These are phyloP conservation scores for Leptopilina drosophilae DNA, from an alignment of 2,888 invertebrate species.

Conservation along the genomic window DNA sequence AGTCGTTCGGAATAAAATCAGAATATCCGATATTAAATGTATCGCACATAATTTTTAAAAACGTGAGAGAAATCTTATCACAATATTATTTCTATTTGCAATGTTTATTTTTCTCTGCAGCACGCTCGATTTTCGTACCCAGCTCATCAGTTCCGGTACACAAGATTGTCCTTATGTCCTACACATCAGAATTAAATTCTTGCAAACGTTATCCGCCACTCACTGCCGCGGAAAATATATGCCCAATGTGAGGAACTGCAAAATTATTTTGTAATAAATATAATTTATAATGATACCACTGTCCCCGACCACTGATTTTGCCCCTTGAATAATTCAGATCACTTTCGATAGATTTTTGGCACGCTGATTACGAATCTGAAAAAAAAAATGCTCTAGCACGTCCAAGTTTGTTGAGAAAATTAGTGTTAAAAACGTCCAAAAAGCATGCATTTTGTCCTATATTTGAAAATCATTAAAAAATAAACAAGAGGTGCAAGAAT, in stretches of 20 bases:
- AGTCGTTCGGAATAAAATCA: conserved; percentile 92
- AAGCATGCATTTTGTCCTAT: no score
- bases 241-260: conserved; percentile 97
- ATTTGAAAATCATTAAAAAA: no score
- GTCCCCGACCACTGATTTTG: no score
- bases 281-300: conserved; percentile 15
- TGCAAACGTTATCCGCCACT: conserved; percentile 92
- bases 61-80: conserved; percentile 83
- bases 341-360: no score
- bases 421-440: no score
- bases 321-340: no score
- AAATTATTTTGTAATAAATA: conserved; percentile 50
- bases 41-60: conserved; percentile 83
- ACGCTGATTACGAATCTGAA: no score
- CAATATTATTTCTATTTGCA: conserved; percentile 85
- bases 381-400: no score
- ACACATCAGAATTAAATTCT: conserved; percentile 88
- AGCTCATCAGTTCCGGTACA: conserved; percentile 96
- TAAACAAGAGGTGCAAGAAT: no score
- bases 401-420: no score
- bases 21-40: conserved; percentile 84
- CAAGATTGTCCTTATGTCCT: conserved; percentile 69
- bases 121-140: conserved; percentile 91
- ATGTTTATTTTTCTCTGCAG: conserved; percentile 81
- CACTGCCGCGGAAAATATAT: conserved; percentile 92